A percentile compares a stretch with the other conserved stretches of the same genome.
These are phyloP conservation scores for Pherbina coryleti DNA, from an alignment of 2,888 invertebrate species.

Conservation along the genomic window DNA sequence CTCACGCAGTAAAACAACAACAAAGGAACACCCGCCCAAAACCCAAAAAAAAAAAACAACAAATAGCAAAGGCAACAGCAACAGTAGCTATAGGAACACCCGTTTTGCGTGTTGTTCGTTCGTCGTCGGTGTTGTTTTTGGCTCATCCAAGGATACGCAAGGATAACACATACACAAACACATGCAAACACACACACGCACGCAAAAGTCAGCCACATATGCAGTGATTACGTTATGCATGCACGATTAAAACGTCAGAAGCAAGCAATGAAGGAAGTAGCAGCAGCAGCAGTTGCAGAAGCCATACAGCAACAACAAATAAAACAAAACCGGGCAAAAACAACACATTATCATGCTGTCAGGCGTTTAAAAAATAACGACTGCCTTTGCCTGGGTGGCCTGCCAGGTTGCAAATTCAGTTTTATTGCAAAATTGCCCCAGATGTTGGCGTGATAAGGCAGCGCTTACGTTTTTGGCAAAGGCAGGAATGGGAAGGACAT, in stretches of 20 bases:
- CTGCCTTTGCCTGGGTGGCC: not conserved
- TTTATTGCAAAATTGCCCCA: slow-evolving; percentile 11
- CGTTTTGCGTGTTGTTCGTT: not conserved
- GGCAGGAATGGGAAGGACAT: slow-evolving; percentile 49
- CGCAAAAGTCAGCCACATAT: slow-evolving; percentile 22
- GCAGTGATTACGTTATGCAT: slow-evolving; percentile 37
- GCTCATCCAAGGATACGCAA: slow-evolving; percentile 21
- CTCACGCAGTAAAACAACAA: not conserved
- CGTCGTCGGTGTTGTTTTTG: not conserved
- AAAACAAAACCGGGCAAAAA: not conserved
- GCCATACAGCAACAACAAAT: not conserved
- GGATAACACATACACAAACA: slow-evolving; percentile 1
- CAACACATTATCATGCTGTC: slow-evolving; percentile 26
- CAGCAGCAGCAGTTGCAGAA: not conserved
- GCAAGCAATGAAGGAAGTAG: not conserved
- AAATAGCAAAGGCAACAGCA: not conserved
- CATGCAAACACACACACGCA: not conserved
- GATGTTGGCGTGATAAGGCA: slow-evolving; percentile 29
- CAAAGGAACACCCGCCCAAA: too few relatives aligned
- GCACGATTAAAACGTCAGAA: slow-evolving; percentile 38
- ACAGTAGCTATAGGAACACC: not conserved
- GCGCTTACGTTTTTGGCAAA: not conserved
- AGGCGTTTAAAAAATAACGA: slow-evolving; percentile 25
- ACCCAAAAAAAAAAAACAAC: not conserved
- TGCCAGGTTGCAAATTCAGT: slow-evolving; percentile 18